A percentile compares a stretch with the other conserved stretches of the same genome.
Evolutionary conservation across 2,113 vertebrate genomes (phyloP).

Genomic region (Calonectris borealis): DNA sequence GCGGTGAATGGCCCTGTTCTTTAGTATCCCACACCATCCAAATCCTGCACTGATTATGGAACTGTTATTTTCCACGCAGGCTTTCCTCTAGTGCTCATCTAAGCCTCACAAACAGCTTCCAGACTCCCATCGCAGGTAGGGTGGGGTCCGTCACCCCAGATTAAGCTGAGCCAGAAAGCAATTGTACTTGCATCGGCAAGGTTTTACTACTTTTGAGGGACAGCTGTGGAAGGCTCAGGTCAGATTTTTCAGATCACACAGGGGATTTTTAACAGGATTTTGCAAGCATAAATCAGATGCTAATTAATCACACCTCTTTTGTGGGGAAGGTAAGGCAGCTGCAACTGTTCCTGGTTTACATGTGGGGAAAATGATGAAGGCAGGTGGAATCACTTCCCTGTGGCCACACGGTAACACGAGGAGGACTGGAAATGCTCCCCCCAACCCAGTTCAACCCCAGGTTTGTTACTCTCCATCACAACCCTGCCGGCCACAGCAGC

Average conservation of each 20-base stretch:
- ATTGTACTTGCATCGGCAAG: background rate
- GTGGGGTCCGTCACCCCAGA: background rate
- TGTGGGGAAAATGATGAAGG: background rate
- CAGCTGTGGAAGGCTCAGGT: background rate
- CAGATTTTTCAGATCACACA: background rate
- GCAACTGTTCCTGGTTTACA: background rate
- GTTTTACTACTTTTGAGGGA: background rate
- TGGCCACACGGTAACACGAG: rapidly evolving
- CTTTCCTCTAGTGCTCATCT: background rate
- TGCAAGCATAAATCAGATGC: background rate
- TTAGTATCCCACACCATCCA: background rate
- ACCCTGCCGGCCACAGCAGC: rapidly evolving
- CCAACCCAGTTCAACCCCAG: background rate
- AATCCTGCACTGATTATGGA: background rate
- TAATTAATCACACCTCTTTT: background rate
- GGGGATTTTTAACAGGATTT: background rate
- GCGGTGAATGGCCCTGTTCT: conserved; percentile 49
- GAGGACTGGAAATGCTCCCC: background rate
- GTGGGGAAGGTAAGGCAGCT: background rate
- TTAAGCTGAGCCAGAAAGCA: background rate
- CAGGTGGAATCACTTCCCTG: background rate
- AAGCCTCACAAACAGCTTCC: background rate
- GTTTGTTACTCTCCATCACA: background rate
- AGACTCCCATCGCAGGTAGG: background rate
- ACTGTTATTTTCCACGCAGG: conserved; percentile 34